phyloP scores from a whole-genome alignment of 2,888 invertebrate genomes.

The Drosophila fungiperda region DNA sequence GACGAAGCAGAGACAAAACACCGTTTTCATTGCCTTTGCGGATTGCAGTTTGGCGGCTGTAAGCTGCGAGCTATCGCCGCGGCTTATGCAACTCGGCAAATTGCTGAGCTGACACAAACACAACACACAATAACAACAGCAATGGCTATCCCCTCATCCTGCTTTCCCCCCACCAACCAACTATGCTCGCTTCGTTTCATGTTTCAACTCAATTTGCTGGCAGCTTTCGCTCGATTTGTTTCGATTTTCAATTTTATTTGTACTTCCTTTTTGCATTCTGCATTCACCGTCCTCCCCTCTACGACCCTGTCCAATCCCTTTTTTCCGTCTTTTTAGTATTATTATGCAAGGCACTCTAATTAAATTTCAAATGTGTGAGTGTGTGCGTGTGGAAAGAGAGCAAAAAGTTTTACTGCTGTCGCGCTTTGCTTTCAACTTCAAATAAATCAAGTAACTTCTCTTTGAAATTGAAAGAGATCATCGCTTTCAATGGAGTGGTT shows the following conservation, averaged over 20 bases:
- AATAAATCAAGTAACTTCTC: constrained; percentile 80
- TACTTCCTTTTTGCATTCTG: constrained; percentile 12
- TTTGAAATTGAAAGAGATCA: constrained; percentile 53
- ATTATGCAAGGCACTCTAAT: constrained; percentile 60
- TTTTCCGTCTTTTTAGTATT: constrained; percentile 19
- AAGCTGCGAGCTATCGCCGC: constrained; percentile 46
- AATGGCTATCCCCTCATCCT: neutral
- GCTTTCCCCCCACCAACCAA: too few species aligned
- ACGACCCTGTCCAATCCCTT: neutral
- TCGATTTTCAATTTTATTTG: constrained; percentile 48
- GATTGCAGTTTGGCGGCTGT: constrained; percentile 61
- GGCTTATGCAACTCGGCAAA: constrained; percentile 61
- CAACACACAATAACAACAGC: constrained; percentile 4
- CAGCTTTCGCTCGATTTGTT: constrained; percentile 55
- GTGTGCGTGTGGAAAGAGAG: constrained; percentile 5
- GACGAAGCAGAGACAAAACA: neutral
- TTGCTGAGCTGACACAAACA: constrained; percentile 48
- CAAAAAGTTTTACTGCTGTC: constrained; percentile 46
- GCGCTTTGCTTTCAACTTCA: constrained; percentile 55
- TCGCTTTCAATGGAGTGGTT: neutral
- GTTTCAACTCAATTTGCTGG: constrained; percentile 67
- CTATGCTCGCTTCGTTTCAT: constrained; percentile 15
- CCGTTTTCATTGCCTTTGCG: constrained; percentile 26
- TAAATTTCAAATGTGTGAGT: constrained; percentile 66
- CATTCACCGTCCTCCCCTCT: constrained; percentile 5